These are phyloP conservation scores for Scolopax rusticola DNA, from an alignment of 2,797 vertebrate genomes.

Conservation along the genomic window DNA sequence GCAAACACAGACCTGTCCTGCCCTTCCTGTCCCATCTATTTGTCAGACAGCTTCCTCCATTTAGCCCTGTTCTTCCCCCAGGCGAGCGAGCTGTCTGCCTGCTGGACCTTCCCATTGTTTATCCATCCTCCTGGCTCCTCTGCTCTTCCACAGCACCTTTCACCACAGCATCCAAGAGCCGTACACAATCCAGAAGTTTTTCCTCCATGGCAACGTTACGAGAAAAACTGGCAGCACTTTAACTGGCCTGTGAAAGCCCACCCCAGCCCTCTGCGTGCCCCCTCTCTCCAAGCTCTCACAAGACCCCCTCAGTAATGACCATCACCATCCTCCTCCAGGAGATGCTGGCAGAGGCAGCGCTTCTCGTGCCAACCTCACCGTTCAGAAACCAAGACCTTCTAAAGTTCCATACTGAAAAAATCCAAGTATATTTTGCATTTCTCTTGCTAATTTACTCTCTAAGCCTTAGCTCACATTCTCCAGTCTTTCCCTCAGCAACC, in stretches of 20 bases:
- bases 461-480: neutral
- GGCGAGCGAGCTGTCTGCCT: neutral
- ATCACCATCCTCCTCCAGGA: neutral
- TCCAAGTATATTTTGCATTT: neutral
- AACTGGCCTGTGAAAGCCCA: neutral
- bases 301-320: neutral
- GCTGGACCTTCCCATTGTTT: neutral
- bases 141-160: neutral
- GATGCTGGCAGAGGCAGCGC: neutral
- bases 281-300: neutral
- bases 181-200: slow-evolving; percentile 35
- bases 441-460: neutral
- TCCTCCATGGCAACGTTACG: neutral
- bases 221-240: neutral
- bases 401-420: neutral
- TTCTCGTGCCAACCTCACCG: neutral
- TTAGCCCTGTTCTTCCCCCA: neutral
- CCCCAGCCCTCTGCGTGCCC: accelerated
- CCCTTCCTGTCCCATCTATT: neutral
- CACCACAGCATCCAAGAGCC: neutral
- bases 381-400: neutral
- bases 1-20: neutral
- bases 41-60: slow-evolving; percentile 9
- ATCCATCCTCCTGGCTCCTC: neutral
- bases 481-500: slow-evolving; percentile 26